phyloP scores from a whole-genome alignment of 2,113 vertebrate genomes.

The Symphodus melops region DNA sequence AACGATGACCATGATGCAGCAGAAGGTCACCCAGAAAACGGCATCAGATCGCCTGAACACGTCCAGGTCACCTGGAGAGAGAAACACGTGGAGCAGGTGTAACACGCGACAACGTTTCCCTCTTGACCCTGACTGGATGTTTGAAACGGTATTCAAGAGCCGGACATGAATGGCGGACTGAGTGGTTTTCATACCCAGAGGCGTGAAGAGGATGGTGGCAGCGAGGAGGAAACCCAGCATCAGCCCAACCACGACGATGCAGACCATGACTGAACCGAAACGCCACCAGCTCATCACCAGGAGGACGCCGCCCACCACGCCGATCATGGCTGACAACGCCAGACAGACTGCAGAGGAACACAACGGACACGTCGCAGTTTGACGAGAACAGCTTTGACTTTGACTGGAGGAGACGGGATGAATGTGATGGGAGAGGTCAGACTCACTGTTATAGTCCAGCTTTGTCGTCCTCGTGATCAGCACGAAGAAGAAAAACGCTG shows the following conservation, averaged over 20 bases:
- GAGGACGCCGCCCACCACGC: constrained; percentile 85
- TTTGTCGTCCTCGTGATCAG: constrained; percentile 84
- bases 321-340: constrained; percentile 83
- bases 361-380: background rate
- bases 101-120: background rate
- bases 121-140: background rate
- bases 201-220: constrained; percentile 87
- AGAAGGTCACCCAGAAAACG: constrained; percentile 93
- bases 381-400: background rate
- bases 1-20: constrained; percentile 83
- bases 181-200: constrained; percentile 82
- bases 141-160: background rate
- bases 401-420: background rate
- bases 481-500: constrained; percentile 89
- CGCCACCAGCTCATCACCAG: constrained; percentile 94
- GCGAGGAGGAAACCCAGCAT: constrained; percentile 90
- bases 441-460: constrained; percentile 87
- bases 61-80: constrained; percentile 85
- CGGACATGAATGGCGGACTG: no score
- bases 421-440: background rate
- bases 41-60: constrained; percentile 84
- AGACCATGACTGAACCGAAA: constrained; percentile 87
- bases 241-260: constrained; percentile 87
- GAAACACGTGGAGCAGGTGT: background rate
- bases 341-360: constrained; percentile 82